phyloP scores from a whole-genome alignment of 2,797 vertebrate species.

The Chlorospingus flavigularis region DNA sequence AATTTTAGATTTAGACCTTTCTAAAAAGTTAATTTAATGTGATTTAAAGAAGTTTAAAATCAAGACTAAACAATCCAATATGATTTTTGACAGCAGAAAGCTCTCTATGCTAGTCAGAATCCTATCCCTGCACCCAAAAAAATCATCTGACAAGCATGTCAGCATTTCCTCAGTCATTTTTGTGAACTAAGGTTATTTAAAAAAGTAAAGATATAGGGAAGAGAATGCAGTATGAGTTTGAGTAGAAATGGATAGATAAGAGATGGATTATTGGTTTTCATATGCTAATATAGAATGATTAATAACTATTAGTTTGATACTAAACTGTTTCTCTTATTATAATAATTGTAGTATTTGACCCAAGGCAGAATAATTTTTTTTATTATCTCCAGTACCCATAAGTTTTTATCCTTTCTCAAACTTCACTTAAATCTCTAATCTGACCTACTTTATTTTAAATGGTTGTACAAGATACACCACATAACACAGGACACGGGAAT shows the following conservation, averaged over 20 bases:
- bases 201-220: background rate
- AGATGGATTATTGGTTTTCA: background rate
- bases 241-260: background rate
- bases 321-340: background rate
- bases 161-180: background rate
- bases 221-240: background rate
- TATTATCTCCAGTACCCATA: background rate
- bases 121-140: accelerated
- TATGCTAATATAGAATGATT: background rate
- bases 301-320: background rate
- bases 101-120: background rate
- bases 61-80: background rate
- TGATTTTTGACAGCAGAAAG: background rate
- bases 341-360: background rate
- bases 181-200: background rate
- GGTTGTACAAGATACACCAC: accelerated
- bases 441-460: background rate
- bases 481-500: background rate
- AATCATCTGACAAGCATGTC: background rate
- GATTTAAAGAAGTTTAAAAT: background rate
- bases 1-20: background rate
- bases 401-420: background rate
- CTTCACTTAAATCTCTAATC: background rate
- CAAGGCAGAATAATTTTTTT: background rate
- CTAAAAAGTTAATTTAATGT: background rate